Evolutionary conservation across 2,113 vertebrate genomes (phyloP).

Genomic region (Phaethornis superciliosus): DNA sequence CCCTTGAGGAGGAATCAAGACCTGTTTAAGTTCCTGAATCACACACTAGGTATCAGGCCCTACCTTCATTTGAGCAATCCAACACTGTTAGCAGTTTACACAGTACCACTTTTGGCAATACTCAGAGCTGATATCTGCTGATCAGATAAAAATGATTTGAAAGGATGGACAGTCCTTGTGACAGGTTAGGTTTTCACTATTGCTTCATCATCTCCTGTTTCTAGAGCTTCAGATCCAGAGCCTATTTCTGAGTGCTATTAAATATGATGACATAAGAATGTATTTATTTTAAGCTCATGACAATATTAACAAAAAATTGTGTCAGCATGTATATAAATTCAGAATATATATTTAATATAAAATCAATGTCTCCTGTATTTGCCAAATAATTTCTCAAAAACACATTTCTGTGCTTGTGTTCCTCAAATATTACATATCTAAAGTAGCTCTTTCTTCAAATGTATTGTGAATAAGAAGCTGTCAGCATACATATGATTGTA

Average conservation of each 20-base stretch:
- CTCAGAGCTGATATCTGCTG: not conserved
- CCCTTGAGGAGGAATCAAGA: not conserved
- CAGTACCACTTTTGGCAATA: not conserved
- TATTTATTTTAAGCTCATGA: not conserved
- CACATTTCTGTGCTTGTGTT: not conserved
- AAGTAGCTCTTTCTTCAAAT: not conserved
- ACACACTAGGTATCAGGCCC: not conserved
- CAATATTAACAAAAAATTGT: not conserved
- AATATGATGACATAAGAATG: not conserved
- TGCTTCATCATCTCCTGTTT: not conserved
- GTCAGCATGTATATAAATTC: not conserved
- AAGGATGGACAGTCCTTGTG: not conserved
- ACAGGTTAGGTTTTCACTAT: not conserved
- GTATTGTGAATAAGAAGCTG: not conserved
- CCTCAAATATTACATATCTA: not conserved
- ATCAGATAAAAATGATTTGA: not conserved
- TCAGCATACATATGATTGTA: not conserved
- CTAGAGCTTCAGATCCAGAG: not conserved
- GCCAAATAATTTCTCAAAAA: not conserved
- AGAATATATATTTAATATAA: not conserved
- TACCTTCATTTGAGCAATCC: not conserved
- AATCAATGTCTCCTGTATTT: not conserved
- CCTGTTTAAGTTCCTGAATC: not conserved
- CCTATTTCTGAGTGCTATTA: not conserved
- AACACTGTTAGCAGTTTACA: not conserved